Base-by-base conservation (phyloP, 2,797 vertebrate genomes). In the Okamejei kenojei region DNA sequence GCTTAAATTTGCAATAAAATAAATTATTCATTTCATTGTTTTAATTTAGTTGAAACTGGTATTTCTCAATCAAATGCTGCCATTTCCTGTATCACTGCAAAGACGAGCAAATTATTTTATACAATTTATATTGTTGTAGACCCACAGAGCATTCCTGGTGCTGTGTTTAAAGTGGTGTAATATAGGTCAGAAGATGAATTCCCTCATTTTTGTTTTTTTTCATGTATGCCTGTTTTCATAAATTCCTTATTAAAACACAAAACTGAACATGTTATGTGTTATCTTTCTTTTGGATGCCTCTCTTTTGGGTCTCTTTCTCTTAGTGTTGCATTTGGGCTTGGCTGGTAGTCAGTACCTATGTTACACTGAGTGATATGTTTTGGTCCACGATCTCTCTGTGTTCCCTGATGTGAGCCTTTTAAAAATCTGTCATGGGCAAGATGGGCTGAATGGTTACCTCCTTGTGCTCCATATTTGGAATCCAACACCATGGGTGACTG, bases 11-110 rank as follows among this genome's bases (percentile, higher is more conserved):
- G 90, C 73, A 92, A 92, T 92, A 76, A 45, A 71, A 26, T 92
- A 92, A 92, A 92, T 92, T 92, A 92, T 92, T 92, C 68, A 74
- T 92, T 91, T 74, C 90, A 92, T 54, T 92, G 32, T 92, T 92
- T 92, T 76, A 74, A 92, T 29, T 21, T 92, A 38, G 10, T 92
- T 74, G 38, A 74, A 92, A 92, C 90, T 92, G 90, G 90, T 71
- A 92, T 92, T 74, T 71, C 71, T 92, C 26, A 71, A 45, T 92
- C 45, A 74, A 92, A 29, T 35, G 38, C 73, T 74, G 90, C 71
- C 90, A 91, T 91, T 91, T 74, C 90, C 71, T 92, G 21, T 29
- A 92, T 76, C 90, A 92, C 68, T 74, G 71, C 73, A 92, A 92
- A 71, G 90, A 92, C 90, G 76, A 54, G 76, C 90, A 71, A 38